These are phyloP conservation scores for Chaenodraco wilsoni DNA, from an alignment of 2,797 vertebrate genomes.

Conservation along the genomic window DNA sequence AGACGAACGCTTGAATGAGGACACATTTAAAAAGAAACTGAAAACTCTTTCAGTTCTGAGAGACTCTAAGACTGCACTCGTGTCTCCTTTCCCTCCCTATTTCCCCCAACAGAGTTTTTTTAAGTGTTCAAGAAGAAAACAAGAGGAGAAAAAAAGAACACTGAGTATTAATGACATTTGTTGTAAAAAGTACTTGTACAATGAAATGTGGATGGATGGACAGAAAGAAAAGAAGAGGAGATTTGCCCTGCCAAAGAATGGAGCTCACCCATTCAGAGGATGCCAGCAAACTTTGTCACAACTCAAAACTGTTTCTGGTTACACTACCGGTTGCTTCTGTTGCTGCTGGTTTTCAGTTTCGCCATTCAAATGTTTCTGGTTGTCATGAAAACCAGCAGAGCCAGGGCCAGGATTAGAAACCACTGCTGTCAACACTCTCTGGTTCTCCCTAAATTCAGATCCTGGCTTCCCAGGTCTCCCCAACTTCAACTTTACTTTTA, in stretches of 20 bases:
- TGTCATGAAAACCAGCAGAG: constrained; percentile 51
- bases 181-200: constrained; percentile 79
- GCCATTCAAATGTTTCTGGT: constrained; percentile 25
- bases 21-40: constrained; percentile 56
- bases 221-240: constrained; percentile 85
- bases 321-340: constrained; percentile 53
- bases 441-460: constrained; percentile 57
- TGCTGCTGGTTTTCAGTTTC: constrained; percentile 56
- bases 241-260: constrained; percentile 97
- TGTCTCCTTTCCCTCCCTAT: constrained; percentile 75
- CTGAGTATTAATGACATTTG: constrained; percentile 68
- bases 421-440: constrained; percentile 50
- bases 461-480: constrained; percentile 55
- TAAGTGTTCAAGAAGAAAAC: constrained; percentile 65
- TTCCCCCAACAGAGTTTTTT: constrained; percentile 68
- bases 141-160: constrained; percentile 51
- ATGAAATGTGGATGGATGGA: constrained; percentile 85
- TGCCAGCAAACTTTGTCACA: constrained; percentile 88
- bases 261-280: constrained; percentile 91
- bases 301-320: constrained; percentile 59
- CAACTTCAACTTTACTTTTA: constrained; percentile 37
- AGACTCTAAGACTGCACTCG: constrained; percentile 90
- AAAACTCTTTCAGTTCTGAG: constrained; percentile 86
- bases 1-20: constrained; percentile 36
- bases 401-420: constrained; percentile 51